Conservation (phyloP, 2,888 invertebrate species). For the Alsophila aescularia region DNA sequence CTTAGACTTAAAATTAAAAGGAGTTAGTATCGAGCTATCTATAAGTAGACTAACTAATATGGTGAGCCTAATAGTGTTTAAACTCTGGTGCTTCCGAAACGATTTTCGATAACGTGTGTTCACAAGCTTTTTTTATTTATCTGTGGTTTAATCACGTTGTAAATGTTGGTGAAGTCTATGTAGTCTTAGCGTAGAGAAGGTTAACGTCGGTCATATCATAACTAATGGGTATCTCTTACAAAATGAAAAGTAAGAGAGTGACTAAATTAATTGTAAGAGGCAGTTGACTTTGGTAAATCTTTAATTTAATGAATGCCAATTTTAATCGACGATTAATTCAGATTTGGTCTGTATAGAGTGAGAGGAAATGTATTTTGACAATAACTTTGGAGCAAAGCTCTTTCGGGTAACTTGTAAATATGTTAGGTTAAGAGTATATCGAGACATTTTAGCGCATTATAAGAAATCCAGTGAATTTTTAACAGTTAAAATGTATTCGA, state of each 20-base stretch:
- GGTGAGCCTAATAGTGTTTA: too few species aligned
- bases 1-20: conserved; percentile 71
- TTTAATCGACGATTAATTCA: background rate
- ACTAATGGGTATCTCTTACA: too few species aligned
- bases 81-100: background rate
- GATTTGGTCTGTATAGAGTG: background rate
- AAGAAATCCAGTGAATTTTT: background rate
- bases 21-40: conserved; percentile 46
- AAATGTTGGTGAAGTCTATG: too few species aligned
- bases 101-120: too few species aligned
- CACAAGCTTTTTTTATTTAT: too few species aligned
- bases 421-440: conserved; percentile 14
- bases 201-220: background rate
- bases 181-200: too few species aligned
- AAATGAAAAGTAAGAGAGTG: too few species aligned
- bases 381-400: conserved; percentile 34
- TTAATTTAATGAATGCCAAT: background rate
- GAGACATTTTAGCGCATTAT: background rate
- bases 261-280: background rate
- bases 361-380: background rate
- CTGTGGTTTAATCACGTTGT: too few species aligned
- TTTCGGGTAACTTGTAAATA: conserved; percentile 58
- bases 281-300: background rate
- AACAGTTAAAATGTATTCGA: background rate
- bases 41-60: background rate